Evolutionary conservation across 2,797 vertebrate genomes (phyloP).

Genomic region (Lemur catta): DNA sequence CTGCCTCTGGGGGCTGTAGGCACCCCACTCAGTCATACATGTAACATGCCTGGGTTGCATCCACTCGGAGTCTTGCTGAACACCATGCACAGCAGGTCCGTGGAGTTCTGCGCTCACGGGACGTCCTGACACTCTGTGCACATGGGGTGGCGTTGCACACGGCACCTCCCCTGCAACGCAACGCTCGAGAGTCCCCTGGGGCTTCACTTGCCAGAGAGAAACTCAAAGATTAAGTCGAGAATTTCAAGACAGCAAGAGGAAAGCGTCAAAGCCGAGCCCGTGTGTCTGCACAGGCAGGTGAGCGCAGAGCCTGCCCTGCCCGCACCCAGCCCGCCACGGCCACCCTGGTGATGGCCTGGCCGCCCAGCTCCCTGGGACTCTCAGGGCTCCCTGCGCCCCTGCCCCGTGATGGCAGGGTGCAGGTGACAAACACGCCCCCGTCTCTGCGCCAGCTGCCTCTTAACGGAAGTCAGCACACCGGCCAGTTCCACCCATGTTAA

Average conservation of each 20-base stretch:
- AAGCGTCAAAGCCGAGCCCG: rapidly evolving
- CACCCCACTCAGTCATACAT: rapidly evolving
- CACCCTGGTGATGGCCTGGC: not conserved
- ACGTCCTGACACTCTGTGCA: rapidly evolving
- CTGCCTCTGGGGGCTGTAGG: not conserved
- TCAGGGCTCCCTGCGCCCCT: not conserved
- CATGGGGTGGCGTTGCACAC: rapidly evolving
- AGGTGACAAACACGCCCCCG: slow-evolving; percentile 42
- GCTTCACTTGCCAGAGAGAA: not conserved
- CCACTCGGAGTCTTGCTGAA: not conserved
- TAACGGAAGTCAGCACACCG: slow-evolving; percentile 68
- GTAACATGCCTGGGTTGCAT: not conserved
- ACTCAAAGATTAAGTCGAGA: not conserved
- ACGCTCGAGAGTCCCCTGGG: not conserved
- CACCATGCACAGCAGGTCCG: rapidly evolving
- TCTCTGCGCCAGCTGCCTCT: slow-evolving; percentile 72
- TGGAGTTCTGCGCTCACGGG: too few species aligned
- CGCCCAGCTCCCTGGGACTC: not conserved
- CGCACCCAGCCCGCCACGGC: not conserved
- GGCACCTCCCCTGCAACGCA: not conserved
- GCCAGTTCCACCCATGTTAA: slow-evolving; percentile 77
- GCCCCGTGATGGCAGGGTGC: slow-evolving; percentile 34
- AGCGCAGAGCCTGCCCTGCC: not conserved
- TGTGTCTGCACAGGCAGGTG: rapidly evolving
- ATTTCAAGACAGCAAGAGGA: not conserved